Evolutionary conservation across 1,140 invertebrate species (phyloP), one percentile per base, ranked within the genome.

Genomic region (Formica exsecta): DNA sequence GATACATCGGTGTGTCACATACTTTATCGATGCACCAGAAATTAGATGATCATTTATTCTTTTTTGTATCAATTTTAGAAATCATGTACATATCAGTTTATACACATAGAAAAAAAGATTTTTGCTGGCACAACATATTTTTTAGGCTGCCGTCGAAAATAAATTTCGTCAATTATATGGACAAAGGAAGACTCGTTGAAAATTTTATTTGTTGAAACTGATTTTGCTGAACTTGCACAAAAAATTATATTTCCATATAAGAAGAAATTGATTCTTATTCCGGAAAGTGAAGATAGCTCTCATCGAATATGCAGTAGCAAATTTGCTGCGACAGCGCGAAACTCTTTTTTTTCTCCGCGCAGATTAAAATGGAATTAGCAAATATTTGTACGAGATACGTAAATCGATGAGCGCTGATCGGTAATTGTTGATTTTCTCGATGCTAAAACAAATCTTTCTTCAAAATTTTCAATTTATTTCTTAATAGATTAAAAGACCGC

Each of bases 401-500:
- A 36, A 36, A 19, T 70, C 44, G 44, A 22, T 29, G 38, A 19
- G 16, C 1, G 19, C 25, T 8, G 19, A 19, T 19, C 25, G 38
- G 7, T 70, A 66, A 80, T 70, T 64, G 54, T 61, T 75, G 59
- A 61, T 75, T 25, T 29, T 68, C 32, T 25, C 6, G 29, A 48
- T 59, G 44, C 79, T 32, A 29, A 29, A 74, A 62, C 54, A 57
- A 61, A 74, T 62, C 54, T 44, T 61, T 38, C n/a, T n/a, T 83
- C 61, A 59, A 83, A 59, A 83, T 74, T 83, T 83, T 74, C 68
- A 61, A 83, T 74, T 83, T 57, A 83, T 74, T 83, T 41, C 38
- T 48, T 74, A 74, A 74, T 73, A 38, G 54, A 36, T 44, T 36
- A 83, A 51, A 9, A 25, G 54, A 59, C 36, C 79, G 68, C 68